phyloP scores from a whole-genome alignment of 2,888 invertebrate species.

The Bembecia ichneumoniformis region DNA sequence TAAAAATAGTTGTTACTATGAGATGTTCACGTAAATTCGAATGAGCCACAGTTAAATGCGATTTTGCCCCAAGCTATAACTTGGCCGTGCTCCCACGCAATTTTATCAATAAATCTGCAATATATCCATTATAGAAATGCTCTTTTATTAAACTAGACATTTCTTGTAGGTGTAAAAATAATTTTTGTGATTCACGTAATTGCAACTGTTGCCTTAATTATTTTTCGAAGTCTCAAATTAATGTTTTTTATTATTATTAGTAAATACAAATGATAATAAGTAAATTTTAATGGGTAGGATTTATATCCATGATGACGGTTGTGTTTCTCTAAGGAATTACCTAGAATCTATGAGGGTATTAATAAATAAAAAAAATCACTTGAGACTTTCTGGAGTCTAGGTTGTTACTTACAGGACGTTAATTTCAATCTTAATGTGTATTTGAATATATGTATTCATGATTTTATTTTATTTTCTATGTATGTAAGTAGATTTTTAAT shows the following conservation, averaged over 20 bases:
- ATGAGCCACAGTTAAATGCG: no score
- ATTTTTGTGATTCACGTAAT: conserved; percentile 12
- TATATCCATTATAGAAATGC: neutral
- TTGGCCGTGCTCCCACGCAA: neutral
- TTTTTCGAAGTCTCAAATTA: conserved; percentile 38
- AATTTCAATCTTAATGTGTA: no score
- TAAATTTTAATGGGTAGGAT: conserved; percentile 9
- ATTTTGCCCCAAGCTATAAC: no score
- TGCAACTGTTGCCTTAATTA: conserved; percentile 49
- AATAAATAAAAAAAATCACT: no score
- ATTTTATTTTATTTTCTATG: no score
- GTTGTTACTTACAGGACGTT: no score
- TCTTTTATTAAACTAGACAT: neutral
- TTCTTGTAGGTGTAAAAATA: conserved; percentile 31
- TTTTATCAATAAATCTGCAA: neutral
- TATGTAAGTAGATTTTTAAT: no score
- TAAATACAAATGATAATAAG: neutral
- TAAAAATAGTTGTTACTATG: no score
- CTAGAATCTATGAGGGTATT: conserved; percentile 3
- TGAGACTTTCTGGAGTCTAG: no score
- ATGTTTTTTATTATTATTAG: conserved; percentile 15
- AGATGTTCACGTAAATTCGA: no score
- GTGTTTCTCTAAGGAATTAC: no score
- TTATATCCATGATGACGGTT: neutral
- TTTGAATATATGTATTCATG: no score